Base-by-base conservation (phyloP, 2,113 vertebrate species). In the Opisthocomus hoazin region DNA sequence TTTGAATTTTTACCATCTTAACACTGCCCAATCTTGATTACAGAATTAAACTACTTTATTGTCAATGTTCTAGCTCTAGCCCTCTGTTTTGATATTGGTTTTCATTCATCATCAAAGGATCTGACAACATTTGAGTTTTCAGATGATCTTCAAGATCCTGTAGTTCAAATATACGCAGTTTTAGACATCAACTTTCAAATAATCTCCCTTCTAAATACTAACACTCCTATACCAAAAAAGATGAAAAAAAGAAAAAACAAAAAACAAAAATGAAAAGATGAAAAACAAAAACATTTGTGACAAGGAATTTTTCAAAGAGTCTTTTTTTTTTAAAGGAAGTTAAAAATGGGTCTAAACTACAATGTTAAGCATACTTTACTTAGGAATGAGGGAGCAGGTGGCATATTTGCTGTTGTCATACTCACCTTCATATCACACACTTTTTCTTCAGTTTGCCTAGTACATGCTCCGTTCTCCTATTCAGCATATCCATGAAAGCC, bases 321-420 rank as follows among this genome's bases (percentile, higher is more conserved):
- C 32, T 2, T 36, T 1, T 6, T 54, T 77, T 34, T 4, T 2
- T 54, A 83, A 70, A 20, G 1, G 0, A 81, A 66, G 17, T 20
- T 37, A 39, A 83, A 79, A 82, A 51, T 43, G 1, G 11, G 6
- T 30, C 56, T 61, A 12, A 87, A 41, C 12, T 56, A 20, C 22
- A 84, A 8, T 37, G 4, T 69, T 50, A 29, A 73, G 20, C 80
- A 54, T 61, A 39, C 11, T 23, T 39, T 48, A 20, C 5, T 14
- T 39, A 37, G 34, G 17, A 73, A 78, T 45, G 10, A 79, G 11
- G 39, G 16, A 73, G 10, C 1, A 45, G 6, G 12, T 57, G 13
- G 43, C 3, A 18, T 18, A 46, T 43, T 74, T 71, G 34, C 9
- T 71, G 63, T 56, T 54, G 14, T 70, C 46, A 9, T 53, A 39